These are phyloP conservation scores for Passer domesticus DNA, from an alignment of 2,113 vertebrate species.

Conservation along the genomic window DNA sequence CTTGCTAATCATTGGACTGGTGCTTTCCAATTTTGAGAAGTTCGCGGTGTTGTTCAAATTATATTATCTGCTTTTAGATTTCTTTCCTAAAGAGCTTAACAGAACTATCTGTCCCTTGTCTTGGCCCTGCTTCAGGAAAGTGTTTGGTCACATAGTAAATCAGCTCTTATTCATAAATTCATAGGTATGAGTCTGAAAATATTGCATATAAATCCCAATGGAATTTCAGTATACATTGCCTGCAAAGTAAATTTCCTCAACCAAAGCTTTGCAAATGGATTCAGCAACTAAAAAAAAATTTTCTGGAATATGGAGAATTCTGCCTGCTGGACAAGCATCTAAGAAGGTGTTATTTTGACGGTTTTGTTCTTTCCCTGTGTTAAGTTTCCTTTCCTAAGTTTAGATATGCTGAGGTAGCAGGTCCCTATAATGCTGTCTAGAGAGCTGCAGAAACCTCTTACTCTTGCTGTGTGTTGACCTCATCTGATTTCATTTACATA, in stretches of 20 bases:
- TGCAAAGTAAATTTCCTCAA: not conserved
- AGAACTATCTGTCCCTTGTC: not conserved
- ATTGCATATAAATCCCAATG: not conserved
- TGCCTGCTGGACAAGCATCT: not conserved
- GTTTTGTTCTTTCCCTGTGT: not conserved
- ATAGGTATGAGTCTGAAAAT: not conserved
- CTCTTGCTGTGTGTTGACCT: constrained; percentile 3
- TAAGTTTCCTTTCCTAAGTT: not conserved
- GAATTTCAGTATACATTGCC: not conserved
- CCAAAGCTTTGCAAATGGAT: not conserved
- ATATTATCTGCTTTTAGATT: not conserved
- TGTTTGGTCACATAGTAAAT: not conserved
- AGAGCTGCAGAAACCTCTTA: not conserved
- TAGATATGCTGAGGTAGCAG: not conserved
- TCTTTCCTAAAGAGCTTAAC: not conserved
- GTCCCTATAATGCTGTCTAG: not conserved
- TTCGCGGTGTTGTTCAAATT: not conserved
- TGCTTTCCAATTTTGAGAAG: not conserved
- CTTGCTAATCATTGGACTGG: constrained; percentile 11
- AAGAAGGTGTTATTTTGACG: not conserved
- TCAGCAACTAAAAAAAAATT: not conserved
- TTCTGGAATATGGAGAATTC: not conserved
- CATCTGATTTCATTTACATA: not conserved
- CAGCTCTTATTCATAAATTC: not conserved
- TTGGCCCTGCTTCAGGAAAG: not conserved